Evolutionary conservation across 2,113 vertebrate genomes (phyloP), one percentile per base, ranked within the genome.

Genomic region (Columba livia): DNA sequence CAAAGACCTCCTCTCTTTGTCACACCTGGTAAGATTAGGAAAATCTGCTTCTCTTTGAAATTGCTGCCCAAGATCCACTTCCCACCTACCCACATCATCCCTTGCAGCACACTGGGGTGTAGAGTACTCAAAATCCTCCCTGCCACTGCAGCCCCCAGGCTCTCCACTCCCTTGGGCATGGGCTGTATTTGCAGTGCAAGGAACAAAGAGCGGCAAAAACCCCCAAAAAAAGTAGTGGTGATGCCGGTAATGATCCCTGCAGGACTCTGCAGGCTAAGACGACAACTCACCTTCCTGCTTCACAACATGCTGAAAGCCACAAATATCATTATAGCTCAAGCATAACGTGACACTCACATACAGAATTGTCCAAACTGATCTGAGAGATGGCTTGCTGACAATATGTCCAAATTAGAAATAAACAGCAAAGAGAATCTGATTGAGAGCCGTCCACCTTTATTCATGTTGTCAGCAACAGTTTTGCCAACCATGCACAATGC

Each of bases 391-490:
- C 15, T 77, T 67, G 73, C 36, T 82, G 58, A 60, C 65, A 87
- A 31, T 47, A 75, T 56, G 61, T 32, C 67, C 23, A 15, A n/a
- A 58, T 79, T 34, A 94, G 79, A 96, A 96, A 85, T 12, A 88
- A 96, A 83, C 19, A 92, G 75, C 47, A 72, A 78, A 75, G 54
- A 75, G 60, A 77, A 88, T 79, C n/a, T 62, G 87, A 89, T 51
- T 56, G 97, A 95, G 81, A 94, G 57, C 72, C 8, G 1, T 80
- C 72, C 62, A 96, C 94, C 95, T 96, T 92, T 86, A 98, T 97
- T 94, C 79, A 87, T 92, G 82, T 89, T 97, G 95, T 96, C 98
- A 98, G 96, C 51, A 71, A 64, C 81, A 90, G 87, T 98, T 97
- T 80, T 97, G 97, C 97, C 91, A 96, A 95, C 97, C 64, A 90